Conservation (phyloP, 2,888 invertebrate genomes). For the Halocaridina rubra region DNA sequence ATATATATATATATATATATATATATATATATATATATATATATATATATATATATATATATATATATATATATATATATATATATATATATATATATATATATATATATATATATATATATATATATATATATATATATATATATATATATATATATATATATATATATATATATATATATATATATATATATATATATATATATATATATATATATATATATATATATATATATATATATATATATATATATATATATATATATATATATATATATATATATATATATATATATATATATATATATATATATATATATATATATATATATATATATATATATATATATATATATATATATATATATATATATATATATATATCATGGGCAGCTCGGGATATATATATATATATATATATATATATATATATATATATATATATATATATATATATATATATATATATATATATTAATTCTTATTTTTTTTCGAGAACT, state of each 20-base stretch:
- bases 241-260: background rate
- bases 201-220: background rate
- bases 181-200: background rate
- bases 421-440: background rate
- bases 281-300: background rate
- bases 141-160: background rate
- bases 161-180: background rate
- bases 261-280: background rate
- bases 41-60: background rate
- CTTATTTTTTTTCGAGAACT: no score
- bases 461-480: background rate
- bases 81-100: background rate
- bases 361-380: conserved; percentile 2
- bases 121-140: background rate
- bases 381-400: background rate
- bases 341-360: conserved; percentile 4
- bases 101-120: background rate
- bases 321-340: background rate
- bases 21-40: background rate
- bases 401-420: background rate
- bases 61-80: background rate
- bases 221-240: background rate
- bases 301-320: background rate
- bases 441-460: background rate
- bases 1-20: background rate